Conservation (phyloP, 2,797 vertebrate species). For the Setipinna tenuifilis region DNA sequence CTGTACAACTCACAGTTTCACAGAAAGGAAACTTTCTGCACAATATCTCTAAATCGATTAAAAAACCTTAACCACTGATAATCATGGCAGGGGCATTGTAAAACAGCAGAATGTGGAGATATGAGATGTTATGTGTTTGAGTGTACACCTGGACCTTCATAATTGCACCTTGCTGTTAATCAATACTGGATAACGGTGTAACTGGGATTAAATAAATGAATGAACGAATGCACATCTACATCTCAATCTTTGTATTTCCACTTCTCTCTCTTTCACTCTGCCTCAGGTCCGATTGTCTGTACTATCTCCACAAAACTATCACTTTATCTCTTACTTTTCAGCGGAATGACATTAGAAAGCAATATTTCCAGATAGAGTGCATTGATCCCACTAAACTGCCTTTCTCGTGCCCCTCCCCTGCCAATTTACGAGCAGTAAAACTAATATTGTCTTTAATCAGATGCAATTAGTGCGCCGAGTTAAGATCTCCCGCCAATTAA, state of each 20-base stretch:
- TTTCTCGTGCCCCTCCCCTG: slow-evolving; percentile 57
- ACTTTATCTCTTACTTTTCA: slow-evolving; percentile 45
- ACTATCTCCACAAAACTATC: background rate
- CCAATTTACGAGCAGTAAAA: slow-evolving; percentile 80
- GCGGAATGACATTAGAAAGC: slow-evolving; percentile 59
- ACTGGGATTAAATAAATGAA: background rate
- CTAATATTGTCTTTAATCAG: slow-evolving; percentile 86
- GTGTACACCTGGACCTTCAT: background rate
- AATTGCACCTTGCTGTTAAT: background rate
- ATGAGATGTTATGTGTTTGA: background rate
- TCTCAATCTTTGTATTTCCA: background rate
- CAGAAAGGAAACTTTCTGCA: background rate
- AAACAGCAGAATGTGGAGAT: background rate
- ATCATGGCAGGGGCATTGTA: background rate
- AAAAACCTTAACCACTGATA: background rate
- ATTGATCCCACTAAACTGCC: slow-evolving; percentile 65
- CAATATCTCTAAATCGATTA: background rate
- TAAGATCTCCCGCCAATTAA: slow-evolving; percentile 86
- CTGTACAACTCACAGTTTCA: background rate
- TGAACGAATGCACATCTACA: background rate
- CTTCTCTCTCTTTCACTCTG: background rate
- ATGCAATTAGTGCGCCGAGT: slow-evolving; percentile 82
- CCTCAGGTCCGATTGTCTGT: background rate
- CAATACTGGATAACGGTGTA: background rate
- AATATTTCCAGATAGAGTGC: slow-evolving; percentile 74